Percentiles rank a stretch among this genome's conserved stretches.
phyloP scores from a whole-genome alignment of 2,113 vertebrate species.

The Phainopepla nitens region DNA sequence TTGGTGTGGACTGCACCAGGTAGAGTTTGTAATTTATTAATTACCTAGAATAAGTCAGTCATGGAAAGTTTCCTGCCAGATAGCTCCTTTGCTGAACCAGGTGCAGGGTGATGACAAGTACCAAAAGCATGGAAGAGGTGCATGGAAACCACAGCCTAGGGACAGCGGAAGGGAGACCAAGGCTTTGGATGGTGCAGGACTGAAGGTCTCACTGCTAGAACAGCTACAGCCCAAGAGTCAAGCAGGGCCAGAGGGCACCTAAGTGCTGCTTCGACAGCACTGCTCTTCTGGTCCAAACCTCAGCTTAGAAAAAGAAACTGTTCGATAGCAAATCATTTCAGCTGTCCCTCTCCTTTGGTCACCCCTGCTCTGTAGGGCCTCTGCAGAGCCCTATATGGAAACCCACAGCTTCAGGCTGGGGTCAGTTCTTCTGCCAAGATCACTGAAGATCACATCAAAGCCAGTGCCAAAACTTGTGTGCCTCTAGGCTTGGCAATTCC shows the following conservation, averaged over 20 bases:
- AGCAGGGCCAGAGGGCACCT: not conserved
- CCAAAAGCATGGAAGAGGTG: not conserved
- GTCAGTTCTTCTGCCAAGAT: not conserved
- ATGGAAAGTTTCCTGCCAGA: not conserved
- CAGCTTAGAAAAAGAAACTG: not conserved
- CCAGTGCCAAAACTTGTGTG: not conserved
- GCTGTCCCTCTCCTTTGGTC: not conserved
- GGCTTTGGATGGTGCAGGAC: not conserved
- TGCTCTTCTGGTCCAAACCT: not conserved
- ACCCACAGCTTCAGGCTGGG: not conserved
- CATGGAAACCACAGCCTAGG: not conserved
- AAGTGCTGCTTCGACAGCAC: not conserved
- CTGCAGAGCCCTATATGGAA: not conserved
- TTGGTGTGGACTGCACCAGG: not conserved
- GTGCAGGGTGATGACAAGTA: not conserved
- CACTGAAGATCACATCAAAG: not conserved
- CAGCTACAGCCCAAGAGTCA: accelerated
- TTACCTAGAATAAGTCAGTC: not conserved
- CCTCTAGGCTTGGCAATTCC: not conserved
- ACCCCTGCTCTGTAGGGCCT: not conserved
- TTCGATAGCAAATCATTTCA: not conserved
- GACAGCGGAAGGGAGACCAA: not conserved
- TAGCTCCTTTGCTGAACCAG: not conserved
- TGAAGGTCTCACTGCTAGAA: not conserved
- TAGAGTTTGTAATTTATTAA: not conserved